A percentile compares a stretch with the other conserved stretches of the same genome.
phyloP scores from a whole-genome alignment of 1,140 invertebrate species.

The Wiebesia pumilae region DNA sequence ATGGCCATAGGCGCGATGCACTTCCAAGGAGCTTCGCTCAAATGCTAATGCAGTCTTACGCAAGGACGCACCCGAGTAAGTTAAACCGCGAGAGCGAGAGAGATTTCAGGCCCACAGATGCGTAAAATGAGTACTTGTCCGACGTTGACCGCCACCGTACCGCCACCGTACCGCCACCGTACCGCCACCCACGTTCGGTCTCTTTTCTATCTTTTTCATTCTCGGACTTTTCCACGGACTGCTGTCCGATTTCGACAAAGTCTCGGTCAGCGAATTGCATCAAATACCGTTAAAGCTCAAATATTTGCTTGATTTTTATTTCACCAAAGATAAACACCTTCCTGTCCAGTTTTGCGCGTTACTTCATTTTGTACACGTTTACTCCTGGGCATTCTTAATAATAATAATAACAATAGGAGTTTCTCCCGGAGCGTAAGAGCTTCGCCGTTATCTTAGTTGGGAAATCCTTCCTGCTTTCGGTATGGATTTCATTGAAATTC shows the following conservation, averaged over 20 bases:
- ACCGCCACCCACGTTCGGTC: conserved; percentile 12
- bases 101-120: neutral
- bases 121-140: conserved; percentile 12
- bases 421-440: no score
- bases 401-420: no score
- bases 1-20: conserved; percentile 7
- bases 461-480: no score
- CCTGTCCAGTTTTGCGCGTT: no score
- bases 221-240: neutral
- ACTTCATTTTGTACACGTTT: no score
- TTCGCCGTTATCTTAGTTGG: no score
- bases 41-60: conserved; percentile 34
- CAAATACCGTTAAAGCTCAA: neutral
- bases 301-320: neutral
- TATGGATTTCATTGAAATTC: neutral
- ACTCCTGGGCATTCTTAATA: no score
- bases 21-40: conserved; percentile 17
- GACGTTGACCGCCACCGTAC: neutral
- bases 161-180: conserved; percentile 13
- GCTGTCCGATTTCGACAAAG: neutral
- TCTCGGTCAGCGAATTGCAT: neutral
- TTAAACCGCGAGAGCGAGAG: conserved; percentile 1
- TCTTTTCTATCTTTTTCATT: conserved; percentile 14
- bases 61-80: conserved; percentile 14
- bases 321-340: neutral